Evolutionary conservation across 2,113 vertebrate genomes (phyloP), one percentile per base, ranked within the genome.

Genomic region (Cyanistes caeruleus): DNA sequence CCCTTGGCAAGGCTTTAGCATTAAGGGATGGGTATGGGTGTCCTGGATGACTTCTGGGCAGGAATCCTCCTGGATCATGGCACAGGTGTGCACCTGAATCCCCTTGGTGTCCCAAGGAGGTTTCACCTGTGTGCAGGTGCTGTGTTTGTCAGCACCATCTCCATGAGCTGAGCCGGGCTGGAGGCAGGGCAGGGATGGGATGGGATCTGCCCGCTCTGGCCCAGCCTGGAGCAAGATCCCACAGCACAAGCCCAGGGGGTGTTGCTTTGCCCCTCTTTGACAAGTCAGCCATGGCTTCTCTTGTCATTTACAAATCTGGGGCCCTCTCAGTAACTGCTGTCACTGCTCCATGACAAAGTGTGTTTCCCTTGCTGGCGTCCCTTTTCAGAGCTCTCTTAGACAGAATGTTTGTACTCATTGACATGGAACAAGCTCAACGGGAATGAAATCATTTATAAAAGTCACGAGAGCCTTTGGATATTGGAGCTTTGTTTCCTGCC

Each of bases 91-190:
- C 22, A 5, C 25, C 22, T 51, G 17, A 18, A 4, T 25, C 12
- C 5, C 31, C 37, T 10, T 25, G 21, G 37, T 3, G 4, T 48
- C n/a, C 46, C 3, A 3, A 14, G 53, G 46, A 44, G 22, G n/a
- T 20, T 37, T 53, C 55, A 16, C 7, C 53, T 30, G 9, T 30
- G n/a, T 9, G 37, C 70, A 19, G 16, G 15, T 5, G 39, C 46
- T 31, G 53, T 0, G 0, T 82, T 58, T 70, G 43, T 30, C 49
- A 6, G 4, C 60, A 10, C 6, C 0, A 0, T 4, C 6, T 6
- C 15, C 35, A 33, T 3, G 68, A 35, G 49, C 55, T 14, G 35
- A 14, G 20, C 17, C 25, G 12, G 37, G 3, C 23, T 25, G 46
- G 35, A 64, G 58, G 33, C 37, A 25, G 62, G 56, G 59, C 31